phyloP scores from a whole-genome alignment of 1,140 invertebrate genomes.

The Leptinotarsa defecta region DNA sequence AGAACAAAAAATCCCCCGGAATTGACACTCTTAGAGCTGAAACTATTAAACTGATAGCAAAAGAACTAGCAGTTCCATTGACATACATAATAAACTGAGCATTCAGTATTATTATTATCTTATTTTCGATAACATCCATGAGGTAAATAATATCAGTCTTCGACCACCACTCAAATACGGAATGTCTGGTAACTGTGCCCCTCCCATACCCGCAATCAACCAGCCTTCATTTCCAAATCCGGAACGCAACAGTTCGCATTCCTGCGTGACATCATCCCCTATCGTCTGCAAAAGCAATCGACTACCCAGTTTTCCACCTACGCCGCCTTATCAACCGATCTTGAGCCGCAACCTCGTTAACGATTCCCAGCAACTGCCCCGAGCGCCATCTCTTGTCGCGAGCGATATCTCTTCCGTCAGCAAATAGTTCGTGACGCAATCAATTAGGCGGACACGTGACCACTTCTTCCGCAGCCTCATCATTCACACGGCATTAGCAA shows the following conservation, averaged over 20 bases:
- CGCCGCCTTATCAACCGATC: conserved; percentile 1
- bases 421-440: conserved; percentile 32
- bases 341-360: neutral
- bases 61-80: too few relatives aligned
- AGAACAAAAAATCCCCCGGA: too few relatives aligned
- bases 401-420: neutral
- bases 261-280: neutral
- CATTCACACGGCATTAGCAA: conserved; percentile 34
- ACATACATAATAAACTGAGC: too few relatives aligned
- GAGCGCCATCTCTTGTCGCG: neutral
- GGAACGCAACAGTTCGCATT: neutral
- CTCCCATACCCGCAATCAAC: too few relatives aligned
- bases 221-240: neutral
- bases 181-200: too few relatives aligned
- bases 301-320: neutral
- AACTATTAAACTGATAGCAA: too few relatives aligned
- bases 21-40: too few relatives aligned
- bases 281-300: neutral
- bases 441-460: conserved; percentile 34
- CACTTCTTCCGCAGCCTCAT: conserved; percentile 14
- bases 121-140: too few relatives aligned
- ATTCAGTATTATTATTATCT: too few relatives aligned
- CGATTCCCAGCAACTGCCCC: neutral
- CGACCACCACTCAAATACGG: too few relatives aligned
- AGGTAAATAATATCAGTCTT: too few relatives aligned